Base-by-base conservation (phyloP, 2,797 vertebrate genomes). In the Muscicapa comitata region DNA sequence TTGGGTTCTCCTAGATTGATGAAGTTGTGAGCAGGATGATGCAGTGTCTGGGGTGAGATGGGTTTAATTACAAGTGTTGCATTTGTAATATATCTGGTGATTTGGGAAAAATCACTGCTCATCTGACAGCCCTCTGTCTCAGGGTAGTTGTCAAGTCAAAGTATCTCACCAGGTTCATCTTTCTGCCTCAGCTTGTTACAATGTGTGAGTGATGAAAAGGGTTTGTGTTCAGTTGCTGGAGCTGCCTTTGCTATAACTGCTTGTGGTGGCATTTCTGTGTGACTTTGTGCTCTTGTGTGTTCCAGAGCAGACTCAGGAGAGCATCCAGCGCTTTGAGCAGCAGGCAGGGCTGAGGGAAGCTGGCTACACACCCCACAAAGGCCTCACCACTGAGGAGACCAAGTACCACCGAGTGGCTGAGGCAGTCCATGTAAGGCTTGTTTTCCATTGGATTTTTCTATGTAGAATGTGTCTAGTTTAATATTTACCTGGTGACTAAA, bases 251-350 rank as follows among this genome's bases (percentile, higher is more conserved):
- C 43, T 57, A 29, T 48, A 74, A 28, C 15, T 70, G 59, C 80
- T 63, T 68, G 50, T 74, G 74, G 58, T 72, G 71, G 33, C 16
- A 18, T 57, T 84, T 77, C 11, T 88, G 33, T 96, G 82, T 89
- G 80, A 96, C 57, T 78, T 10, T 94, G 63, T 97, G 63, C 63
- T 97, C 93, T 97, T 95, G 53, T 95, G 68, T 11, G 1, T 97
- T 97, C 75, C 94, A 99, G 99, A 98, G 96, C 98, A 99, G 95
- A 98, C 98, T 57, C 99, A 99, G 68, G 99, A 99, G 96, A 99
- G 97, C 97, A 98, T 99, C 70, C 99, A 99, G 66, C 98, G 90
- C 91, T 99, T 99, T 92, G 99, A 99, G 95, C 98, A 99, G 95
- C 99, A 98, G 96, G 99, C 99, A 58, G 99, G 99, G 40, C 98